Conservation (phyloP, 1,140 invertebrate species). For the Drosophila santomea region DNA sequence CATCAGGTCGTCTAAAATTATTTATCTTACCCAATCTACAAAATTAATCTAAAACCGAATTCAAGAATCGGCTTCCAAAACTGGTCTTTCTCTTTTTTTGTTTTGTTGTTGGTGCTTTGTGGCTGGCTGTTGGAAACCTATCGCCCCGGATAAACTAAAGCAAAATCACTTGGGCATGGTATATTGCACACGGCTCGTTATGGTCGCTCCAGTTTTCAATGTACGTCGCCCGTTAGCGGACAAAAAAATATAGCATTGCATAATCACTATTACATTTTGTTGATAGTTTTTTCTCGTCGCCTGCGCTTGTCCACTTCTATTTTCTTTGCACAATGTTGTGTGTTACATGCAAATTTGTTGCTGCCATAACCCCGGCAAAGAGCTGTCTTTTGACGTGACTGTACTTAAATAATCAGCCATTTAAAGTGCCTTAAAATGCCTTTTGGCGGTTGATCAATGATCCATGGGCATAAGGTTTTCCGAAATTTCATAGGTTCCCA, state of each 20-base stretch:
- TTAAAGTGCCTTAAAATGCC: conserved; percentile 17
- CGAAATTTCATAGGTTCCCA: conserved; percentile 51
- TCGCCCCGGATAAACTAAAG: conserved; percentile 31
- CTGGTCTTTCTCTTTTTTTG: not conserved
- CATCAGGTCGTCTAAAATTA: too few species aligned
- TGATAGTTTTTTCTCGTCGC: conserved; percentile 42
- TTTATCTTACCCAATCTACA: too few species aligned
- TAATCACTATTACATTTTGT: conserved; percentile 75
- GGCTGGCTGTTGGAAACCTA: conserved; percentile 15
- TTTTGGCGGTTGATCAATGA: conserved; percentile 17
- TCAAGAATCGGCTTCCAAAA: not conserved
- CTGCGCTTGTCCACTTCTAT: conserved; percentile 19
- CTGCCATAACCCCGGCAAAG: conserved; percentile 53
- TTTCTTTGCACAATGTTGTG: conserved; percentile 53
- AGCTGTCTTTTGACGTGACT: conserved; percentile 63
- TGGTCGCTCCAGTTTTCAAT: conserved; percentile 71
- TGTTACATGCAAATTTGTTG: conserved; percentile 68
- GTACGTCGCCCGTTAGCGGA: conserved; percentile 67
- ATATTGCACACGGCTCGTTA: conserved; percentile 41
- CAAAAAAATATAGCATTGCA: conserved; percentile 68
- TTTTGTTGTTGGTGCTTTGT: not conserved
- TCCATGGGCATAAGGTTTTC: not conserved
- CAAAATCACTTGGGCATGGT: conserved; percentile 48
- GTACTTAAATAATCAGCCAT: conserved; percentile 39
- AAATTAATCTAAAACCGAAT: conserved; percentile 17